Evolutionary conservation across 2,888 invertebrate species (phyloP).

Genomic region (Agrotis exclamationis): DNA sequence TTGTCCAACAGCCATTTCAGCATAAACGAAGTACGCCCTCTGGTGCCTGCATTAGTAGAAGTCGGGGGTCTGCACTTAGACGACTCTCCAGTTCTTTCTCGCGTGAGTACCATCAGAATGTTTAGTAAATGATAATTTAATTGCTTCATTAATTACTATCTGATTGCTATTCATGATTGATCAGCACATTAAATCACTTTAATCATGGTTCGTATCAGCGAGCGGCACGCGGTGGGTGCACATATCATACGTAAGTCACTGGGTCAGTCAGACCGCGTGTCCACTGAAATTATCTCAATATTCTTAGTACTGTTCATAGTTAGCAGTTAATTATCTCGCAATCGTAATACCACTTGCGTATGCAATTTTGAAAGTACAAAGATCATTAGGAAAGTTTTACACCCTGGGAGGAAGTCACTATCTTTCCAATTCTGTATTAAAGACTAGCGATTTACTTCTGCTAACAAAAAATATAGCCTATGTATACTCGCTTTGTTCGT

Average conservation of each 20-base stretch:
- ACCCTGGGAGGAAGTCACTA: neutral
- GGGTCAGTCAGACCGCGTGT: constrained; percentile 68
- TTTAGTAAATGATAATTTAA: constrained; percentile 7
- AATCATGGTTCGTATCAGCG: constrained; percentile 39
- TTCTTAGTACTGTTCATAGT: constrained; percentile 28
- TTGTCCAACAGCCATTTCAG: constrained; percentile 91
- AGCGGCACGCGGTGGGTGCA: constrained; percentile 43
- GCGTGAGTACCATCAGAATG: constrained; percentile 74
- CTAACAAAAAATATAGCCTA: too few relatives aligned
- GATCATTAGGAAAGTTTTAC: constrained; percentile 12
- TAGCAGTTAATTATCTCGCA: constrained; percentile 26
- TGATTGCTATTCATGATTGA: constrained; percentile 16
- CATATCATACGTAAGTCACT: constrained; percentile 68
- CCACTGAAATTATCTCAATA: constrained; percentile 50
- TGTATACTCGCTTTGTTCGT: neutral
- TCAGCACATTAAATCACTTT: constrained; percentile 38
- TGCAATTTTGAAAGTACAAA: constrained; percentile 21
- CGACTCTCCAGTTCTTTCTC: constrained; percentile 82
- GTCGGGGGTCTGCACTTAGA: constrained; percentile 91
- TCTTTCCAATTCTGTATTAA: neutral
- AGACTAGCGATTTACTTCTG: neutral
- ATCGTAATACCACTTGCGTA: neutral
- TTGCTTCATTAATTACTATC: constrained; percentile 24
- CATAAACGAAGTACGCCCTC: constrained; percentile 90
- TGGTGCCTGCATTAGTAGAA: constrained; percentile 90